phyloP scores from a whole-genome alignment of 2,113 vertebrate genomes.

The Dipodomys stephensi region DNA sequence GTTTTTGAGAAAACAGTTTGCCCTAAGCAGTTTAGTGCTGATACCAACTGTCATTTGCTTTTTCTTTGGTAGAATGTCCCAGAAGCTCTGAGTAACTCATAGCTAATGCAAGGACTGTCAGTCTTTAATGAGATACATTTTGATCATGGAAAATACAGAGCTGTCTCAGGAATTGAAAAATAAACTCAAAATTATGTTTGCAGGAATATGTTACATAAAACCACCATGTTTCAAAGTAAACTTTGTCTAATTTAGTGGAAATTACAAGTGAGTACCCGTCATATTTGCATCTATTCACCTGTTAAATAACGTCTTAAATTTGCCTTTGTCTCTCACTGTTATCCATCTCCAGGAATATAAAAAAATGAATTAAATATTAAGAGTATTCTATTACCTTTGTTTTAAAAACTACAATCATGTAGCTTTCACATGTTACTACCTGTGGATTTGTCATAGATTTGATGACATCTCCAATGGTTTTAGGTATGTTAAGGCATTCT shows the following conservation, averaged over 20 bases:
- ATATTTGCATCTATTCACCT: neutral
- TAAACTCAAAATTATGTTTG: conserved; percentile 71
- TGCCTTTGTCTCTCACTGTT: neutral
- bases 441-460: neutral
- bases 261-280: neutral
- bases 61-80: conserved; percentile 83
- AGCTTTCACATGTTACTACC: neutral
- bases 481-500: neutral
- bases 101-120: conserved; percentile 84
- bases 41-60: conserved; percentile 88
- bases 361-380: neutral
- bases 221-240: conserved; percentile 42
- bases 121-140: conserved; percentile 83
- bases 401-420: neutral
- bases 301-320: neutral
- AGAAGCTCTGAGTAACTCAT: conserved; percentile 77
- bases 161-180: conserved; percentile 68
- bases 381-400: neutral
- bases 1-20: conserved; percentile 87
- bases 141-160: conserved; percentile 70
- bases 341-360: neutral
- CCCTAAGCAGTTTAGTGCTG: conserved; percentile 90
- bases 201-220: conserved; percentile 51
- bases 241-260: conserved; percentile 62
- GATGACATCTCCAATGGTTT: neutral